Percentiles rank a stretch among this genome's conserved stretches.
Conservation (phyloP, 1,140 invertebrate genomes). For the Zaprionus kolodkinae region DNA sequence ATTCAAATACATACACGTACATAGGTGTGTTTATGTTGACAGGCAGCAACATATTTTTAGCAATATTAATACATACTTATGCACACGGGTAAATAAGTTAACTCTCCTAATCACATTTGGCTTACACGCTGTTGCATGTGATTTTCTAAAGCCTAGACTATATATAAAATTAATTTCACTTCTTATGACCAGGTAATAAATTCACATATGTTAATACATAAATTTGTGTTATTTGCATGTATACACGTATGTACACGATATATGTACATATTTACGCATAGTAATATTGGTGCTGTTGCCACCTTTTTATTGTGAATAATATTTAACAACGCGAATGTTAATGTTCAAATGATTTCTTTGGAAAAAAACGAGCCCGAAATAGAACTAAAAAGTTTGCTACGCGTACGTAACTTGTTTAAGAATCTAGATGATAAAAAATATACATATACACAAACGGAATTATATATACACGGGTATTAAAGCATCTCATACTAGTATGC, state of each 20-base stretch:
- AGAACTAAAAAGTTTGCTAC: conserved; percentile 26
- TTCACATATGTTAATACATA: conserved; percentile 13
- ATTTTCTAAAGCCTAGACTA: neutral
- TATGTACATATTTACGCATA: conserved; percentile 27
- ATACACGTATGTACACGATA: conserved; percentile 25
- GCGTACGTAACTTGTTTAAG: conserved; percentile 4
- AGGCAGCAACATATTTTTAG: conserved; percentile 44
- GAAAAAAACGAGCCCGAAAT: conserved; percentile 19
- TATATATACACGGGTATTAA: neutral
- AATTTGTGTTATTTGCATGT: conserved; percentile 30
- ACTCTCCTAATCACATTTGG: no score
- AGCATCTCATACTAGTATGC: neutral
- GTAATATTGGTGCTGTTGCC: conserved; percentile 11
- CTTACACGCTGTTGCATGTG: no score
- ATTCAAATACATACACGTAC: neutral
- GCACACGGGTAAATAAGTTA: conserved; percentile 4
- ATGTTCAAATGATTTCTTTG: neutral
- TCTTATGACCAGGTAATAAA: neutral
- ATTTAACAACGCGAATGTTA: conserved; percentile 5
- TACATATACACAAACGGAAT: conserved; percentile 1
- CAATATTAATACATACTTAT: conserved; percentile 19
- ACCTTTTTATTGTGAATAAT: conserved; percentile 2
- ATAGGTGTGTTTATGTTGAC: conserved; percentile 47
- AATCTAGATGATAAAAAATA: conserved; percentile 6
- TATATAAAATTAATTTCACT: conserved; percentile 23